Conservation (phyloP, 2,888 invertebrate genomes). For the Rhogogaster chlorosoma region DNA sequence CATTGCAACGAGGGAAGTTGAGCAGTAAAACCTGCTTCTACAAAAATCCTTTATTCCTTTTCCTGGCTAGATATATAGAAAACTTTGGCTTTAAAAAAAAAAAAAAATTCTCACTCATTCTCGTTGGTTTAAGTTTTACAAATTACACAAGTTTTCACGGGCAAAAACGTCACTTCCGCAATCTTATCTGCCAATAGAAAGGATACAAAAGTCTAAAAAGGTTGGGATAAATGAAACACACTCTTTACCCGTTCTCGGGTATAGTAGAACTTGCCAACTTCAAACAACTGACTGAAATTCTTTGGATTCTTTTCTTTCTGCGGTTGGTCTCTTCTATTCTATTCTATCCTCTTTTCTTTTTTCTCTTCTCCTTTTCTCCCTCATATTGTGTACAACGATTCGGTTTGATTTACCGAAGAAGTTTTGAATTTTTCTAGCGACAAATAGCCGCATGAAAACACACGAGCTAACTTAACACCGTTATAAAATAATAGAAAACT, state of each 20-base stretch:
- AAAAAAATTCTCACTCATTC: not conserved
- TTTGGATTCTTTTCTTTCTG: conserved; percentile 46
- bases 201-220: conserved; percentile 35
- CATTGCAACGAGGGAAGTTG: not conserved
- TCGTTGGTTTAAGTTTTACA: conserved; percentile 34
- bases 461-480: not conserved
- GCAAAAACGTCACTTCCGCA: conserved; percentile 27
- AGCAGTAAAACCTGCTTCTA: conserved; percentile 2
- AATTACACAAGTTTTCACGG: conserved; percentile 45
- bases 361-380: conserved; percentile 45
- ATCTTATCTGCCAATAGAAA: conserved; percentile 29
- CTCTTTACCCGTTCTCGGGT: not conserved
- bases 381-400: conserved; percentile 13
- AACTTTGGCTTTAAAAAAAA: not conserved
- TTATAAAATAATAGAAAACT: conserved; percentile 28
- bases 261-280: conserved; percentile 30
- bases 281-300: conserved; percentile 51
- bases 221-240: conserved; percentile 49
- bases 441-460: not conserved
- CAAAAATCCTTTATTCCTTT: not conserved
- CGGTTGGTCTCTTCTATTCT: conserved; percentile 17
- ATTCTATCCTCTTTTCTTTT: conserved; percentile 38
- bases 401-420: conserved; percentile 43
- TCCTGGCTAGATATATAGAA: not conserved
- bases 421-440: conserved; percentile 11